A percentile compares a stretch with the other conserved stretches of the same genome.
These are phyloP conservation scores for Syngnathus acus DNA, from an alignment of 2,797 vertebrate species.

Conservation along the genomic window DNA sequence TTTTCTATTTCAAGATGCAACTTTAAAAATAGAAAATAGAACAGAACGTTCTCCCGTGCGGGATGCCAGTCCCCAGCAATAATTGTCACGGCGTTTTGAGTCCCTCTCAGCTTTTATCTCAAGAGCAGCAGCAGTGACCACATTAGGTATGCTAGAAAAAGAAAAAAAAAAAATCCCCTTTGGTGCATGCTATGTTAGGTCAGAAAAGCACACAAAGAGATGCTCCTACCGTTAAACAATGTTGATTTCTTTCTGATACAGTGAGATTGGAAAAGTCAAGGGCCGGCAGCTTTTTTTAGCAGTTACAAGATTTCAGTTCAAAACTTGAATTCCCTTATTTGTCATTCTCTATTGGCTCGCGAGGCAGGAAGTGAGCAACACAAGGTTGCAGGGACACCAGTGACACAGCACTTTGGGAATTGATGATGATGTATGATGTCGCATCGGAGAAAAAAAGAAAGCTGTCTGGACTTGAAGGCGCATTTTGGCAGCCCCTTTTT, in stretches of 20 bases:
- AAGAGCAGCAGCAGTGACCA: constrained; percentile 19
- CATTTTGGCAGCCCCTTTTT: constrained; percentile 13
- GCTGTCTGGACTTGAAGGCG: not conserved
- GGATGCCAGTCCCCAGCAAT: constrained; percentile 28
- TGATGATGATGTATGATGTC: constrained; percentile 34
- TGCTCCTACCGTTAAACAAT: not conserved
- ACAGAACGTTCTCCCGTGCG: constrained; percentile 30
- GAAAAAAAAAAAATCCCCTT: constrained; percentile 14
- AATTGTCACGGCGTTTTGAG: constrained; percentile 37
- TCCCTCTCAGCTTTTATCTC: constrained; percentile 22
- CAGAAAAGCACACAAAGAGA: not conserved
- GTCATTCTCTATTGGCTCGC: constrained; percentile 1
- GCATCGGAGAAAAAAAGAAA: constrained; percentile 10
- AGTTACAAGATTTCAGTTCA: not conserved
- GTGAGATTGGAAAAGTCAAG: constrained; percentile 1
- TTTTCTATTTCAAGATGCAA: constrained; percentile 59
- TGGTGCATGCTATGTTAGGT: not conserved
- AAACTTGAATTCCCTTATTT: not conserved
- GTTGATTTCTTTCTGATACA: constrained; percentile 4
- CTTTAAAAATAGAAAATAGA: constrained; percentile 61
- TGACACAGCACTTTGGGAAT: constrained; percentile 38
- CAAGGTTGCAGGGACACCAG: constrained; percentile 24
- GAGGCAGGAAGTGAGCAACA: constrained; percentile 10
- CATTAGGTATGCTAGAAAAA: constrained; percentile 8
- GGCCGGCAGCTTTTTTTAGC: too few relatives aligned